A percentile compares a stretch with the other conserved stretches of the same genome.
Evolutionary conservation across 2,888 invertebrate genomes (phyloP).

Genomic region (Xanthia icteritia): DNA sequence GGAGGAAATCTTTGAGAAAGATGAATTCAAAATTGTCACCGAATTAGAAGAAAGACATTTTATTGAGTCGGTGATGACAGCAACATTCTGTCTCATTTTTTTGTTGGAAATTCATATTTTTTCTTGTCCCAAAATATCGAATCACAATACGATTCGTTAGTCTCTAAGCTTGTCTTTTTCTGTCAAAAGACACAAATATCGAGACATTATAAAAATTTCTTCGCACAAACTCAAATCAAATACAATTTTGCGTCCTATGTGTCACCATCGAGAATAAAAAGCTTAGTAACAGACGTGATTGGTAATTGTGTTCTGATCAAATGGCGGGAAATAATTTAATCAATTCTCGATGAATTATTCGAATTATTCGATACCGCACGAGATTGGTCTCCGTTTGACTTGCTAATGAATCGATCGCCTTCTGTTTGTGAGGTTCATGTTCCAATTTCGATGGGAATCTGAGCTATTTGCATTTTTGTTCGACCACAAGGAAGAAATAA

Average conservation of each 20-base stretch:
- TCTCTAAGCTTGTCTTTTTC: background rate
- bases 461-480: constrained; percentile 48
- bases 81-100: constrained; percentile 3
- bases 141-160: constrained; percentile 39
- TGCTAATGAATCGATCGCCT: constrained; percentile 69
- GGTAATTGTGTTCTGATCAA: constrained; percentile 42
- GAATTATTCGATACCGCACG: constrained; percentile 52
- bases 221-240: constrained; percentile 2
- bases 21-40: constrained; percentile 11
- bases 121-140: background rate
- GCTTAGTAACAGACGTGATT: constrained; percentile 29
- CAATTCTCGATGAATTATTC: constrained; percentile 63
- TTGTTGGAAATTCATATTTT: background rate
- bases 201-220: background rate
- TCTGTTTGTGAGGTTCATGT: constrained; percentile 61
- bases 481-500: constrained; percentile 8
- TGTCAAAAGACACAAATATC: background rate
- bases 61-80: background rate
- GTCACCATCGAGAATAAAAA: constrained; percentile 11
- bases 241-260: constrained; percentile 11
- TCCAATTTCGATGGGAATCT: constrained; percentile 48
- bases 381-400: constrained; percentile 64
- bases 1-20: constrained; percentile 1
- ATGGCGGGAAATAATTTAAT: constrained; percentile 56
- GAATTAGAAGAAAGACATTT: background rate